Base-by-base conservation (phyloP, 2,113 vertebrate species). In the Falcunculus frontatus region DNA sequence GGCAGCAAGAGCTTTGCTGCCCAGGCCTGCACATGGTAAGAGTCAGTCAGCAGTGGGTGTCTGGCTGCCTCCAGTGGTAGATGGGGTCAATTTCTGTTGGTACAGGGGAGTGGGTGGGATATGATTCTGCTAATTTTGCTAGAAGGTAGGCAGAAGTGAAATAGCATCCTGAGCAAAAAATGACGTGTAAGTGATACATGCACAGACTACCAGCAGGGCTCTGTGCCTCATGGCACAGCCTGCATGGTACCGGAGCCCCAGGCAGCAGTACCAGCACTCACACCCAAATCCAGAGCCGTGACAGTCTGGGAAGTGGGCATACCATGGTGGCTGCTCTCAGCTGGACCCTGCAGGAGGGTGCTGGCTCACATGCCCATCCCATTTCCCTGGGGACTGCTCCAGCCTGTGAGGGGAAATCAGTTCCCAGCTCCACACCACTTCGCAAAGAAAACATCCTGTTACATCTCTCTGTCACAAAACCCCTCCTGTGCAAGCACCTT, bases 31-130 rank as follows among this genome's bases (percentile, higher is more conserved):
- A 70, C 80, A 69, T 60, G 68, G 73, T 49, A 62, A 68, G 53
- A 75, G 25, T 83, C 65, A 91, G 33, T 94, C 94, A 97, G 87
- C 42, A 75, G 60, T n/a, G 50, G 53, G 67, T 65, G 87, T 69
- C 70, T 93, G 89, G 20, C 87, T 65, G 62, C 55, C 65, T 76
- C 29, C 33, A 9, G 19, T 39, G 25, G 6, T 44, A 65, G 14
- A 35, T 0, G 14, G 20, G 79, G 72, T 86, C 52, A 88, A 50
- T 22, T 69, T 59, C 41, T 93, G 47, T 26, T 81, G n/a, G 33
- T 33, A 64, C 27, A 81, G 64, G 25, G 25, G 77, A 74, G 63
- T 37, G 65, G 37, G 63, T 32, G 33, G 42, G 30, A 9, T 74
- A 42, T 27, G 52, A 64, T 59, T 35, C n/a, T 77, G 60, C 63